A percentile compares a stretch with the other conserved stretches of the same genome.
Conservation (phyloP, 2,888 invertebrate genomes). For the Selenia dentaria region DNA sequence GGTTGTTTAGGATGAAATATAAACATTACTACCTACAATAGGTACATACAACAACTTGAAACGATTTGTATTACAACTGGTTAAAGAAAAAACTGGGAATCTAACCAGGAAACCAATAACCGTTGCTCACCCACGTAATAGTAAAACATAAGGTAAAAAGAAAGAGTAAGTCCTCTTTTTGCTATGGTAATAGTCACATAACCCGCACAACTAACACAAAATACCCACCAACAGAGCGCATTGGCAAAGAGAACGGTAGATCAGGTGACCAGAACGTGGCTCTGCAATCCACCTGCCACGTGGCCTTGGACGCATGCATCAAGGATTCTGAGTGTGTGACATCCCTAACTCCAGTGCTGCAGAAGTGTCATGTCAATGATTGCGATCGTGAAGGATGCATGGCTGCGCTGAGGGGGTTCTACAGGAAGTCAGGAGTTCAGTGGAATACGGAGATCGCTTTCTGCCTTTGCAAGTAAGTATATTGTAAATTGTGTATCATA, state of each 20-base stretch:
- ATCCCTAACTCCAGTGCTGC: conserved; percentile 92
- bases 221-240: conserved; percentile 76
- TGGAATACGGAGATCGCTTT: conserved; percentile 96
- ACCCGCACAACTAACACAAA: conserved; percentile 50
- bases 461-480: conserved; percentile 95
- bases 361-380: conserved; percentile 88
- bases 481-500: too few relatives aligned
- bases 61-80: too few relatives aligned
- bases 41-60: too few relatives aligned
- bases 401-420: conserved; percentile 94
- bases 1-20: too few relatives aligned
- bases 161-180: too few relatives aligned
- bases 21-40: too few relatives aligned
- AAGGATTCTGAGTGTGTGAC: conserved; percentile 92
- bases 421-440: conserved; percentile 90
- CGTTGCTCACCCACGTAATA: conserved; percentile 8
- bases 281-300: conserved; percentile 94
- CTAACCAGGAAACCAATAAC: too few relatives aligned
- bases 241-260: conserved; percentile 83
- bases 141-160: too few relatives aligned
- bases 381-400: conserved; percentile 95
- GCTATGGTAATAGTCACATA: too few relatives aligned
- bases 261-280: conserved; percentile 83
- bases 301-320: conserved; percentile 92
- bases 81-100: too few relatives aligned